phyloP scores from a whole-genome alignment of 2,113 vertebrate species.

The Hepsetus odoe region DNA sequence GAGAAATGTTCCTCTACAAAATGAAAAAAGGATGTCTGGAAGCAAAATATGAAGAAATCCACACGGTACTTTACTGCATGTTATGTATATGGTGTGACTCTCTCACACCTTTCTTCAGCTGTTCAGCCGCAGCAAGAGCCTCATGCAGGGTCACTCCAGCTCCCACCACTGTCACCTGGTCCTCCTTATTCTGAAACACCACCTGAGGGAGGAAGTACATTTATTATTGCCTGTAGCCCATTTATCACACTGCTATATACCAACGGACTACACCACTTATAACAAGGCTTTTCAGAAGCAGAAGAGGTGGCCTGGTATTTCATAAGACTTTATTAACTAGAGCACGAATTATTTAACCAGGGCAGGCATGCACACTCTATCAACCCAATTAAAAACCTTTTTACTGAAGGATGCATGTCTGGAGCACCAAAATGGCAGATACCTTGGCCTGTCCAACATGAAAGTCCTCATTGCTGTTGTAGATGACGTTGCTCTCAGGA shows the following conservation, averaged over 20 bases:
- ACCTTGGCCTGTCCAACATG: slow-evolving; percentile 93
- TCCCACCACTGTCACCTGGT: slow-evolving; percentile 90
- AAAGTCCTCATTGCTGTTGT: slow-evolving; percentile 92
- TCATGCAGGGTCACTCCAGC: slow-evolving; percentile 92
- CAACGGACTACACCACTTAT: too few species aligned
- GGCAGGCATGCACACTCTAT: too few species aligned
- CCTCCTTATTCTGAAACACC: slow-evolving; percentile 88
- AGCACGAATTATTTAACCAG: too few species aligned
- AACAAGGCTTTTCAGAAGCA: not conserved
- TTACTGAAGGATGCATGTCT: too few species aligned
- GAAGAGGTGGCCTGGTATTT: too few species aligned
- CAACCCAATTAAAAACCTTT: too few species aligned
- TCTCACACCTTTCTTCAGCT: slow-evolving; percentile 87
- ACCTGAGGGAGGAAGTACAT: slow-evolving; percentile 73
- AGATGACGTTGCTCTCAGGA: slow-evolving; percentile 88
- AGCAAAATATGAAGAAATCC: too few species aligned
- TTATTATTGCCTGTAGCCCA: not conserved
- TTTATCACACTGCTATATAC: not conserved
- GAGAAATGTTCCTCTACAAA: too few species aligned
- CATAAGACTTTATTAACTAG: too few species aligned
- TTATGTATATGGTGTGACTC: not conserved
- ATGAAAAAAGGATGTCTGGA: too few species aligned
- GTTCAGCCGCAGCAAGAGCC: slow-evolving; percentile 87
- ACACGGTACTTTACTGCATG: too few species aligned
- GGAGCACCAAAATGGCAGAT: not conserved